A percentile compares a stretch with the other conserved stretches of the same genome.
These are phyloP conservation scores for Pseudeuparius sepicola DNA, from an alignment of 2,888 invertebrate genomes.

Conservation along the genomic window DNA sequence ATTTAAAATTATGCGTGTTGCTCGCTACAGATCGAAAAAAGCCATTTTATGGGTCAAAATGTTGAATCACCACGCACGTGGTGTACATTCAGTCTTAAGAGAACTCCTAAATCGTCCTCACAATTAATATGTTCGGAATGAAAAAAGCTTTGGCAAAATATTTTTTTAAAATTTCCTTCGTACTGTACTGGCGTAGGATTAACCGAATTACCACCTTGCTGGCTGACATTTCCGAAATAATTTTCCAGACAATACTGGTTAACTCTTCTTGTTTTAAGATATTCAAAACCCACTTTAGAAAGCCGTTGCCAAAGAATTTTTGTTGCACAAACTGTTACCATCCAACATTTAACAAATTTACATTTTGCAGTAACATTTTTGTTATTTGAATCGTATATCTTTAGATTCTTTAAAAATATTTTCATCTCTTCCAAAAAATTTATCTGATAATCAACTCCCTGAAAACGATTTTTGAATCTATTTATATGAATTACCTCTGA, in stretches of 20 bases:
- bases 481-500: slow-evolving; percentile 1
- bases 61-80: too few species aligned
- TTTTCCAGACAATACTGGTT: slow-evolving; percentile 4
- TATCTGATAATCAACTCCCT: slow-evolving; percentile 6
- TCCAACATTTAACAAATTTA: slow-evolving; percentile 12
- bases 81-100: too few species aligned
- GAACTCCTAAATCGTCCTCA: too few species aligned
- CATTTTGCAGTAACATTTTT: slow-evolving; percentile 4
- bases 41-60: too few species aligned
- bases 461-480: slow-evolving; percentile 11
- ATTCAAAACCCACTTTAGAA: slow-evolving; percentile 10
- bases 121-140: too few species aligned
- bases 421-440: slow-evolving; percentile 8
- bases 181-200: too few species aligned
- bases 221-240: too few species aligned
- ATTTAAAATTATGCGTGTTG: too few species aligned
- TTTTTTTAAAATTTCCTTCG: too few species aligned
- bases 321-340: slow-evolving; percentile 10
- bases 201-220: too few species aligned
- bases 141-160: too few species aligned
- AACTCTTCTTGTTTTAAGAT: slow-evolving; percentile 3
- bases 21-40: too few species aligned
- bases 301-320: slow-evolving; percentile 8
- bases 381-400: slow-evolving; percentile 6
- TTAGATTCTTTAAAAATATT: slow-evolving; percentile 7